Evolutionary conservation across 2,888 invertebrate species (phyloP).

Genomic region (Drosophila silvestris): DNA sequence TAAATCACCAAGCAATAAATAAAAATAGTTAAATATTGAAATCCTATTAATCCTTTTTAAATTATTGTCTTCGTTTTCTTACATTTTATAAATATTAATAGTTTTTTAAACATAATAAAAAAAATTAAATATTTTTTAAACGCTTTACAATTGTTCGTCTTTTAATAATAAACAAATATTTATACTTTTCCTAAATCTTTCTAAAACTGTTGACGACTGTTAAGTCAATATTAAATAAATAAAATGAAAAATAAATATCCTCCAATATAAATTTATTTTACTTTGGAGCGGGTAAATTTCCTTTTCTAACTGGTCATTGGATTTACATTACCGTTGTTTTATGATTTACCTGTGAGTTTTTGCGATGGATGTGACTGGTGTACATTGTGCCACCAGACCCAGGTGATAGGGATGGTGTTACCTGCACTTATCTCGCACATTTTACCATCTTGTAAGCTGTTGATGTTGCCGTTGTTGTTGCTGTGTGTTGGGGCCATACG

Average conservation of each 20-base stretch:
- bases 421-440: conserved; percentile 69
- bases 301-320: conserved; percentile 16
- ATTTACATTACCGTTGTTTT: conserved; percentile 31
- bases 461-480: conserved; percentile 41
- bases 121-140: too few species aligned
- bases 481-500: conserved; percentile 64
- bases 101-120: not conserved
- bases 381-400: conserved; percentile 45
- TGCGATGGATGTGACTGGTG: conserved; percentile 15
- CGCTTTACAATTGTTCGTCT: not conserved
- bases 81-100: not conserved
- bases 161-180: not conserved
- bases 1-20: not conserved
- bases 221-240: not conserved
- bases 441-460: conserved; percentile 65
- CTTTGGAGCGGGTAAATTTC: not conserved
- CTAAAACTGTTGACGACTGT: not conserved
- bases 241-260: not conserved
- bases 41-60: not conserved
- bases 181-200: not conserved
- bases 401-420: conserved; percentile 52
- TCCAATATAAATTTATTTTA: not conserved
- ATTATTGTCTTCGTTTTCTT: not conserved
- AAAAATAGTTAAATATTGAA: not conserved
- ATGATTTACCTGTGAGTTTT: conserved; percentile 41